Evolutionary conservation across 2,888 invertebrate species (phyloP), one percentile per base, ranked within the genome.

Genomic region (Cabera pusaria): DNA sequence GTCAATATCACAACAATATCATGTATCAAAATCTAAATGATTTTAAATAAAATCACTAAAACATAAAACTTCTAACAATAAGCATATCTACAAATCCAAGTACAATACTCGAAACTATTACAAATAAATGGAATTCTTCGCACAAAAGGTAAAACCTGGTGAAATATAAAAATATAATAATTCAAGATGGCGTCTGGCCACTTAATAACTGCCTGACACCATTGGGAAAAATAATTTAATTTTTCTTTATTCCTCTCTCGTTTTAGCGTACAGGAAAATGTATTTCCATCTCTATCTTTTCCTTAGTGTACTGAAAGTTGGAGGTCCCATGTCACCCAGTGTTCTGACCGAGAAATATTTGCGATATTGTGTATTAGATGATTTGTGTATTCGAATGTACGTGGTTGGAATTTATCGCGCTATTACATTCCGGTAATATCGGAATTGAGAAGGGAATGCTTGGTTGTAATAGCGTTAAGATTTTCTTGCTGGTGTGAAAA

Each of bases 201-300:
- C 88, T 89, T 90, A 90, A 90, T 90, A 89, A 88, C 89, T 85
- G 85, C 80, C 89, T 88, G 89, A 90, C 89, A 90, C 89, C 88
- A 86, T 86, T 84, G 88, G 86, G 88, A 89, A 87, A 89, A 85
- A 88, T 89, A 88, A 89, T 89, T 89, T 88, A 89, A 89, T 89
- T 88, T 88, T 86, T 87, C 85, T 81, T 59, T 69, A 56, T 63
- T 46, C 48, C 72, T 42, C 45, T 74, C 75, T 60, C 61, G 49
- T 59, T 83, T 66, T 46, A 52, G 44, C 71, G 42, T 49, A 32
- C 39, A 43, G 26, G 40, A 46, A 47, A 49, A 44, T 52, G 53
- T 71, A 53, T 52, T 47, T 54, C 43, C 58, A 57, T 83, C 80
- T 60, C 62, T 64, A 45, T 85, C 77, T 59, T 23, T 82, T 74